Conservation (phyloP, 2,797 vertebrate species). For the Melanotaenia boesemani region DNA sequence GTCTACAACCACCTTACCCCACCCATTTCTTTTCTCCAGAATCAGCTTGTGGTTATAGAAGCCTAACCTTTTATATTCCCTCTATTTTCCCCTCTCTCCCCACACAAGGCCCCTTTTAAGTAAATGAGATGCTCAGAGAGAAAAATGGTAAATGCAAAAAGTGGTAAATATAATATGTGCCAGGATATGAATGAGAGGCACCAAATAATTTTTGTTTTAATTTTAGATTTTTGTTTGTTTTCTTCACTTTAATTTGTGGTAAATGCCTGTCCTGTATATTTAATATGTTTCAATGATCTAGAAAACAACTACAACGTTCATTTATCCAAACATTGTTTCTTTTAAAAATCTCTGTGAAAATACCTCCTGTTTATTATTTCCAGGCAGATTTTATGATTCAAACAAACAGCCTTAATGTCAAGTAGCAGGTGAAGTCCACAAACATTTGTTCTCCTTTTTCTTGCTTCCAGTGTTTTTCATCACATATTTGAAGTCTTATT, state of each 20-base stretch:
- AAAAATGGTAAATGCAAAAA: conserved; percentile 53
- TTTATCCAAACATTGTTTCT: accelerated
- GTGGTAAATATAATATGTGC: conserved; percentile 49
- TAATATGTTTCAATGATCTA: conserved; percentile 19
- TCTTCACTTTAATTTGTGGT: conserved; percentile 46
- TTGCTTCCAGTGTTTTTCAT: conserved; percentile 55
- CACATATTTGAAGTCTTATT: conserved; percentile 59
- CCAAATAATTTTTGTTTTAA: conserved; percentile 73
- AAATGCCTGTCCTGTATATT: conserved; percentile 30
- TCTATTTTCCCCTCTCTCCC: conserved; percentile 38
- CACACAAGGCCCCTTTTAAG: conserved; percentile 68
- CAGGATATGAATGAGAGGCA: conserved; percentile 44
- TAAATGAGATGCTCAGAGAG: conserved; percentile 57
- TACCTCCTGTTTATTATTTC: neutral
- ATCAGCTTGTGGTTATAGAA: conserved; percentile 81
- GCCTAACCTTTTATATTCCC: conserved; percentile 48
- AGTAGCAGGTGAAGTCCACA: too few species aligned
- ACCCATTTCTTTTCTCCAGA: conserved; percentile 49
- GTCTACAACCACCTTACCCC: conserved; percentile 59
- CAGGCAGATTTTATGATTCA: neutral
- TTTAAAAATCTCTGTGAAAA: neutral
- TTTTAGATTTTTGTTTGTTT: conserved; percentile 52
- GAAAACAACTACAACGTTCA: conserved; percentile 41
- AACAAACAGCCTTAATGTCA: neutral
- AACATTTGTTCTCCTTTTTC: conserved; percentile 19